Percentiles rank a stretch among this genome's conserved stretches.
Evolutionary conservation across 2,797 vertebrate species (phyloP).

Genomic region (Sparidentex hasta): DNA sequence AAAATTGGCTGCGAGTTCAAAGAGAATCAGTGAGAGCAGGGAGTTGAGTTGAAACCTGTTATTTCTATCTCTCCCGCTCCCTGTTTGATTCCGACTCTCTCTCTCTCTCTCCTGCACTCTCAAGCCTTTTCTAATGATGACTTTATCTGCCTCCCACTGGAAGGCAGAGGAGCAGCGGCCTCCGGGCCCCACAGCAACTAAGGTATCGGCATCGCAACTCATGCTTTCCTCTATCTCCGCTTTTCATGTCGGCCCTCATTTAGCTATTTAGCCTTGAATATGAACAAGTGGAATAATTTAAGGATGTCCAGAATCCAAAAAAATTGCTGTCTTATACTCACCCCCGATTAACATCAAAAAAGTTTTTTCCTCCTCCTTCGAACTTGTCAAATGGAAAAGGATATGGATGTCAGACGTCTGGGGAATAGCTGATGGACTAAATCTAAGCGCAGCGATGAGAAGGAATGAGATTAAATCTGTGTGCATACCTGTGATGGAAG

Average conservation of each 20-base stretch:
- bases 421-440: slow-evolving; percentile 42
- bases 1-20: slow-evolving; percentile 84
- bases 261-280: slow-evolving; percentile 76
- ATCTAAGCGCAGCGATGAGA: slow-evolving; percentile 21
- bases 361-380: slow-evolving; percentile 44
- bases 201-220: slow-evolving; percentile 65
- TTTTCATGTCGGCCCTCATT: slow-evolving; percentile 74
- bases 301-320: slow-evolving; percentile 65
- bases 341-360: slow-evolving; percentile 60
- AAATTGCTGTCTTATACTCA: slow-evolving; percentile 53
- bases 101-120: slow-evolving; percentile 39
- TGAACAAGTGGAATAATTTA: slow-evolving; percentile 82
- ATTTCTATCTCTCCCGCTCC: slow-evolving; percentile 51
- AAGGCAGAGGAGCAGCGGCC: slow-evolving; percentile 71
- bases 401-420: slow-evolving; percentile 43
- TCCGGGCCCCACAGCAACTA: slow-evolving; percentile 57
- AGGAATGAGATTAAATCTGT: slow-evolving; percentile 26
- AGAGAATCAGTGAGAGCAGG: slow-evolving; percentile 78
- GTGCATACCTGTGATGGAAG: slow-evolving; percentile 25
- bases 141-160: slow-evolving; percentile 80
- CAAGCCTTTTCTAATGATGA: slow-evolving; percentile 79
- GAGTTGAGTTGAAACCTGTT: slow-evolving; percentile 75
- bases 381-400: slow-evolving; percentile 55
- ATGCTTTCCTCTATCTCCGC: slow-evolving; percentile 51
- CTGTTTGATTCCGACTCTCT: slow-evolving; percentile 25